Evolutionary conservation across 2,113 vertebrate species (phyloP).

Genomic region (Tragelaphus buxtoni): DNA sequence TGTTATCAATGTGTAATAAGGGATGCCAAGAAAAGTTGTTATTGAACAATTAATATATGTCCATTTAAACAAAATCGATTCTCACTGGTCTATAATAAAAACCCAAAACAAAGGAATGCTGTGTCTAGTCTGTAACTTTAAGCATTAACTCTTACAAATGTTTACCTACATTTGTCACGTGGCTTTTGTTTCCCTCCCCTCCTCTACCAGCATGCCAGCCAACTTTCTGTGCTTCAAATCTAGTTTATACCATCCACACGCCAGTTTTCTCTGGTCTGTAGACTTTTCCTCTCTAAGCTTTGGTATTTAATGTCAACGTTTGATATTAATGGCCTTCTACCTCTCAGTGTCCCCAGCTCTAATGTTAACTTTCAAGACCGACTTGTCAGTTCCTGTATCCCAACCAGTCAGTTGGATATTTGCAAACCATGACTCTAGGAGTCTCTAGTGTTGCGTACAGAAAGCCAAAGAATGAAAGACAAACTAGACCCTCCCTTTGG

Average conservation of each 20-base stretch:
- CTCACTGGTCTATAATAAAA: not conserved
- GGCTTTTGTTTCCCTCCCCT: not conserved
- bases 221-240: not conserved
- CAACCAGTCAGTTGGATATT: not conserved
- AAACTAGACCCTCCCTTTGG: not conserved
- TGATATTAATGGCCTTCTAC: not conserved
- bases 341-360: not conserved
- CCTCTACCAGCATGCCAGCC: too few relatives aligned
- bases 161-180: not conserved
- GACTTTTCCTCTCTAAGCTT: not conserved
- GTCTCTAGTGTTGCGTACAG: not conserved
- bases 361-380: not conserved
- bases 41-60: not conserved
- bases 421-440: not conserved
- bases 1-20: not conserved
- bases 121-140: not conserved
- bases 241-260: not conserved
- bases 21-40: not conserved
- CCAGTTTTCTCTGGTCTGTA: not conserved
- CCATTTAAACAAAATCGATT: not conserved
- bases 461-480: not conserved
- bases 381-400: not conserved
- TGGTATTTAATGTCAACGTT: not conserved
- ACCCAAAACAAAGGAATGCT: not conserved
- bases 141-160: not conserved